Evolutionary conservation across 2,113 vertebrate species (phyloP).

Genomic region (Cynopterus brachyotis): DNA sequence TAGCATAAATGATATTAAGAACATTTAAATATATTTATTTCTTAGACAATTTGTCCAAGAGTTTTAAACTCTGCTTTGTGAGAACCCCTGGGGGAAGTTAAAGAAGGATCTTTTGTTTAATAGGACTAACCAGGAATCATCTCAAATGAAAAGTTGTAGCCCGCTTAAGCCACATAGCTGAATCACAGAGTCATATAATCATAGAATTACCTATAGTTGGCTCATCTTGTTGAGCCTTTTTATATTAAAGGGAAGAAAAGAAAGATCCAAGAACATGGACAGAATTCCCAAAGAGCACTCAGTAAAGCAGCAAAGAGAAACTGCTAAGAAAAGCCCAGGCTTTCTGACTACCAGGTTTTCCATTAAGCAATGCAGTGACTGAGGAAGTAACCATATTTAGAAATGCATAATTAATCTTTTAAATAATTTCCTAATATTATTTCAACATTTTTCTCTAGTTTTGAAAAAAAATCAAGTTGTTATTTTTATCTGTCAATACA

Average conservation of each 20-base stretch:
- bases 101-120: neutral
- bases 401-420: neutral
- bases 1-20: neutral
- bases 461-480: neutral
- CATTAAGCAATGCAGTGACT: neutral
- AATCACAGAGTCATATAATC: neutral
- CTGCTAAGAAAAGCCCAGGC: neutral
- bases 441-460: neutral
- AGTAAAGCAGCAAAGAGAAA: neutral
- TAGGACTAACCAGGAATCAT: neutral
- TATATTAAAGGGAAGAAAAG: neutral
- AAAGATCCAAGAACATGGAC: neutral
- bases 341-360: neutral
- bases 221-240: neutral
- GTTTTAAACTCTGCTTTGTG: slow-evolving; percentile 15
- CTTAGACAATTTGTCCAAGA: neutral
- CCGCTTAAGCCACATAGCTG: neutral
- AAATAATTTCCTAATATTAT: neutral
- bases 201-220: neutral
- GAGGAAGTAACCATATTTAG: neutral
- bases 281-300: neutral
- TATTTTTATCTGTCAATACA: neutral
- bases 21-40: neutral
- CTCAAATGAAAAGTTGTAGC: neutral
- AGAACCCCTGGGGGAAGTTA: neutral